Percentiles rank a stretch among this genome's conserved stretches.
phyloP scores from a whole-genome alignment of 2,113 vertebrate species.

The Montifringilla adamsi region DNA sequence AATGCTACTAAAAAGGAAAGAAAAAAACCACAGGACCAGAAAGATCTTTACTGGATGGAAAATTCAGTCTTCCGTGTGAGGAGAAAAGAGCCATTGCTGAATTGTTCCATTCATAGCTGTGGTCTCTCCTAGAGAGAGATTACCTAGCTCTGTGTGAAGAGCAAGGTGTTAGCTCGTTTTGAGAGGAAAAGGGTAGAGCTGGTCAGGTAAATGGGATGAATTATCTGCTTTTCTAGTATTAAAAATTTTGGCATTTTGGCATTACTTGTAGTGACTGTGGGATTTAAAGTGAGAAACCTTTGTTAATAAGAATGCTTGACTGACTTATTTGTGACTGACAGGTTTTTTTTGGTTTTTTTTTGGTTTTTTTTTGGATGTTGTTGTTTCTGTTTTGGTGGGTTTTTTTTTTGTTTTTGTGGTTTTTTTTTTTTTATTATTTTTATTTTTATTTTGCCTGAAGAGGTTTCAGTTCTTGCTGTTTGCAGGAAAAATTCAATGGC shows the following conservation, averaged over 20 bases:
- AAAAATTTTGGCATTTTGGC: neutral
- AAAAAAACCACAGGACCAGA: neutral
- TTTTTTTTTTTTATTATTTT: neutral
- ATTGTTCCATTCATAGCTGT: neutral
- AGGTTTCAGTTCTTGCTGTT: neutral
- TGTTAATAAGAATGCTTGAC: neutral
- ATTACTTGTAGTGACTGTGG: neutral
- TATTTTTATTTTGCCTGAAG: neutral
- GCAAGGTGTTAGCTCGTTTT: neutral
- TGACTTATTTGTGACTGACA: neutral
- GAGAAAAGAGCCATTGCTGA: neutral
- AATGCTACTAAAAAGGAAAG: neutral
- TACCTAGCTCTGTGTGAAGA: neutral
- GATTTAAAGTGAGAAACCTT: neutral
- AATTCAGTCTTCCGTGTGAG: neutral
- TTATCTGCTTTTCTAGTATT: neutral
- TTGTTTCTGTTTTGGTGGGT: too few relatives aligned
- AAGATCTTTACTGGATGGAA: neutral
- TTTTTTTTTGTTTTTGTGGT: neutral
- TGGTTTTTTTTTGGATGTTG: too few relatives aligned
- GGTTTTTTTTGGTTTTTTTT: neutral
- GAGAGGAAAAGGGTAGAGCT: neutral
- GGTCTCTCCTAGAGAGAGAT: neutral
- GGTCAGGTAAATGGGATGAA: slow-evolving; percentile 17
- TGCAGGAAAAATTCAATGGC: neutral